Evolutionary conservation across 1,140 invertebrate species (phyloP).

Genomic region (Akabosia matsudoensis): DNA sequence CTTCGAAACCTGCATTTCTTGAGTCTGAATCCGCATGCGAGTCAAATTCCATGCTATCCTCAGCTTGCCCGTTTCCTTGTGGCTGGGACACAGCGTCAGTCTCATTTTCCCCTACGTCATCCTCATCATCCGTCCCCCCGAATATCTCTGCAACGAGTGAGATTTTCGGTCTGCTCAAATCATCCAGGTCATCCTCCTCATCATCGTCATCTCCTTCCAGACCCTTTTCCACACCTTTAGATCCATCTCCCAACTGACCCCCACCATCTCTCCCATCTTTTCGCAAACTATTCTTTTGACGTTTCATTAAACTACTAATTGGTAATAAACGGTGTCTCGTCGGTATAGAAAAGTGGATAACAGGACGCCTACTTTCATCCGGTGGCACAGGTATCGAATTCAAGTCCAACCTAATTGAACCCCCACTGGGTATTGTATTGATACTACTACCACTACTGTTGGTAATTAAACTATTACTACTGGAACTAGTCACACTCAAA

Average conservation of each 20-base stretch:
- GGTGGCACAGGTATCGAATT: constrained; percentile 36
- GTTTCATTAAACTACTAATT: constrained; percentile 43
- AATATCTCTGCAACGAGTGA: constrained; percentile 45
- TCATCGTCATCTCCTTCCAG: constrained; percentile 33
- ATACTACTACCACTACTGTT: background rate
- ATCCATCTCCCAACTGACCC: constrained; percentile 33
- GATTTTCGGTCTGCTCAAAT: constrained; percentile 31
- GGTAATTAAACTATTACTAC: background rate
- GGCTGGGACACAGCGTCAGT: background rate
- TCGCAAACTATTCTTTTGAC: constrained; percentile 41
- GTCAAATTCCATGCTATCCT: background rate
- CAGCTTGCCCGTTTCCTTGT: background rate
- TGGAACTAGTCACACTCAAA: background rate
- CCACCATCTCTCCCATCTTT: constrained; percentile 34
- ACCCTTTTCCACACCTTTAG: constrained; percentile 41
- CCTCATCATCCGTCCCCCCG: constrained; percentile 42
- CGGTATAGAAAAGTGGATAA: constrained; percentile 46
- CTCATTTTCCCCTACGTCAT: constrained; percentile 20
- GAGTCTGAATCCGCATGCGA: background rate
- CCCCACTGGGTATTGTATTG: background rate
- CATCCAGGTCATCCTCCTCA: constrained; percentile 35
- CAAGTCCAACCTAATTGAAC: constrained; percentile 15
- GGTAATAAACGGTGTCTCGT: constrained; percentile 40
- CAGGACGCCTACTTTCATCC: constrained; percentile 40
- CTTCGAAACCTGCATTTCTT: background rate